Percentiles rank a stretch among this genome's conserved stretches.
These are phyloP conservation scores for Chionomys nivalis DNA, from an alignment of 2,113 vertebrate genomes.

Conservation along the genomic window DNA sequence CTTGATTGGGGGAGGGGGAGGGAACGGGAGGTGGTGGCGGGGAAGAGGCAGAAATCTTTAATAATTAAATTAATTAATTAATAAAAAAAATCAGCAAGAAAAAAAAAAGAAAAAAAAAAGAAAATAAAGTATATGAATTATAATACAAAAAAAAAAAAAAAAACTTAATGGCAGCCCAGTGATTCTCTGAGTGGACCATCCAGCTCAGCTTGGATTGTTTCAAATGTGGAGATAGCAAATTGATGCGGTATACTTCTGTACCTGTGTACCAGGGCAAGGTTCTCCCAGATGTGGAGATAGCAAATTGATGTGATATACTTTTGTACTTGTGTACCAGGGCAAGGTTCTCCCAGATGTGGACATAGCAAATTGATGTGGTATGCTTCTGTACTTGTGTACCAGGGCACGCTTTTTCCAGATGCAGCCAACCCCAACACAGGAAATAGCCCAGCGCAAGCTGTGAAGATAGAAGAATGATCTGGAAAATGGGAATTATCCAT, in stretches of 20 bases:
- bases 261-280: too few relatives aligned
- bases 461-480: neutral
- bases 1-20: too few relatives aligned
- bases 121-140: too few relatives aligned
- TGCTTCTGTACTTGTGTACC: neutral
- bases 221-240: too few relatives aligned
- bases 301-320: neutral
- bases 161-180: neutral
- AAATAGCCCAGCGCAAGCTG: neutral
- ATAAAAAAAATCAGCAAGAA: too few relatives aligned
- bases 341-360: neutral
- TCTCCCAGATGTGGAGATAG: neutral
- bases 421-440: neutral
- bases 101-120: too few relatives aligned
- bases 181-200: neutral
- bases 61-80: too few relatives aligned
- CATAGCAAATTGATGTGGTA: neutral
- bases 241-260: too few relatives aligned
- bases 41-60: too few relatives aligned
- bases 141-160: too few relatives aligned
- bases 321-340: neutral
- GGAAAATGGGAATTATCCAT: neutral
- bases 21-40: too few relatives aligned
- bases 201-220: neutral
- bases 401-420: neutral